Conservation (phyloP, 2,888 invertebrate genomes). For the Nebria brevicollis region DNA sequence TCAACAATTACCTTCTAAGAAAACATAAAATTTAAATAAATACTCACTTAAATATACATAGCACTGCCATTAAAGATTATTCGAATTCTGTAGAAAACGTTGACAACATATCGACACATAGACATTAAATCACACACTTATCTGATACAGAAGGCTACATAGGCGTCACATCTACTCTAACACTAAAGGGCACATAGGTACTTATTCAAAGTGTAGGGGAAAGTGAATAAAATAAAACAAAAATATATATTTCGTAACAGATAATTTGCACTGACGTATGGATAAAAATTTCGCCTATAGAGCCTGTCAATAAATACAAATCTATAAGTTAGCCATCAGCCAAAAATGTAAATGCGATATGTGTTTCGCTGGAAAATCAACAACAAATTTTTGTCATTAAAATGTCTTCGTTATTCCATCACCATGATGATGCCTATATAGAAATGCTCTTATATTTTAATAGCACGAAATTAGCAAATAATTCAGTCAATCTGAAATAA, state of each 20-base stretch:
- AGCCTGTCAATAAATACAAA: neutral
- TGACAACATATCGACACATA: conserved; percentile 4
- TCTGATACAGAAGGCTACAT: conserved; percentile 8
- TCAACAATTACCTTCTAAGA: conserved; percentile 3
- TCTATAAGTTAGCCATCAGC: neutral
- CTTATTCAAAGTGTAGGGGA: neutral
- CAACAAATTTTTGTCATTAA: conserved; percentile 33
- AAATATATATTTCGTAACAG: neutral
- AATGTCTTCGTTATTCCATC: conserved; percentile 33
- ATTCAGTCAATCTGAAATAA: conserved; percentile 44
- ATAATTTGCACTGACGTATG: neutral
- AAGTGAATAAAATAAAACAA: neutral
- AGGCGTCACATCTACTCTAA: neutral
- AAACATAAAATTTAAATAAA: conserved; percentile 16
- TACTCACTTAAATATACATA: conserved; percentile 3
- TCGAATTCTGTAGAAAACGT: neutral
- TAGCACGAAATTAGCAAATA: conserved; percentile 46
- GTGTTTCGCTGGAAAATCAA: neutral
- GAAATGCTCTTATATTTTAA: conserved; percentile 48
- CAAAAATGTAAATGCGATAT: conserved; percentile 21
- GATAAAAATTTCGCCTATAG: neutral
- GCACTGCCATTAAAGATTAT: neutral
- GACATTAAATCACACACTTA: conserved; percentile 12
- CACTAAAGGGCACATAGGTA: neutral
- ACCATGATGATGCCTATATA: conserved; percentile 25